Evolutionary conservation across 2,113 vertebrate species (phyloP).

Genomic region (Otolemur garnettii): DNA sequence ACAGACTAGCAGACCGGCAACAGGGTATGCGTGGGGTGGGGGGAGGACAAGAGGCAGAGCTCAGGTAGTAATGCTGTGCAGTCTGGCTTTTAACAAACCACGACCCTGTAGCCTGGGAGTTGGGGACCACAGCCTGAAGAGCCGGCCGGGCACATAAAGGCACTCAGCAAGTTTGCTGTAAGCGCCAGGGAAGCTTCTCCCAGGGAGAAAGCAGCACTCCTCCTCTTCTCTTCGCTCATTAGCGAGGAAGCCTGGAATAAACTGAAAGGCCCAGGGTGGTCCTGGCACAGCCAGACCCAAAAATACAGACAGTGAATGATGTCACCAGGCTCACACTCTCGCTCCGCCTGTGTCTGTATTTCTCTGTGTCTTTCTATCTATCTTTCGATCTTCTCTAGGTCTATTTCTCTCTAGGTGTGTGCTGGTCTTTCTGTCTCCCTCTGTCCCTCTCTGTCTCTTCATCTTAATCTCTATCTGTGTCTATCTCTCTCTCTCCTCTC

Average conservation of each 20-base stretch:
- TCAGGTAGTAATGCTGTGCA: too few species aligned
- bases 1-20: too few species aligned
- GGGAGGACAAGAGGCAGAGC: too few species aligned
- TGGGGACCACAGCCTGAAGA: not conserved
- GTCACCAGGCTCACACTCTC: not conserved
- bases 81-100: too few species aligned
- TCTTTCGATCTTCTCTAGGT: fast-evolving
- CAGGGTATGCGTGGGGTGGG: too few species aligned
- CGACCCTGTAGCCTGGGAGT: too few species aligned
- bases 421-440: not conserved
- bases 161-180: fast-evolving
- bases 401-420: not conserved
- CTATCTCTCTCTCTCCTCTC: not conserved
- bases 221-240: fast-evolving
- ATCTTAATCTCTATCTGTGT: not conserved
- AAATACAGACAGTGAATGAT: not conserved
- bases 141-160: not conserved
- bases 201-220: too few species aligned
- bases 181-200: fast-evolving
- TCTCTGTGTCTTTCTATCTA: not conserved
- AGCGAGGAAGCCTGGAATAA: fast-evolving
- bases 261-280: too few species aligned
- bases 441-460: not conserved
- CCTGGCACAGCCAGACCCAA: not conserved
- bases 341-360: not conserved